Base-by-base conservation (phyloP, 2,113 vertebrate species). In the Chroicocephalus ridibundus region DNA sequence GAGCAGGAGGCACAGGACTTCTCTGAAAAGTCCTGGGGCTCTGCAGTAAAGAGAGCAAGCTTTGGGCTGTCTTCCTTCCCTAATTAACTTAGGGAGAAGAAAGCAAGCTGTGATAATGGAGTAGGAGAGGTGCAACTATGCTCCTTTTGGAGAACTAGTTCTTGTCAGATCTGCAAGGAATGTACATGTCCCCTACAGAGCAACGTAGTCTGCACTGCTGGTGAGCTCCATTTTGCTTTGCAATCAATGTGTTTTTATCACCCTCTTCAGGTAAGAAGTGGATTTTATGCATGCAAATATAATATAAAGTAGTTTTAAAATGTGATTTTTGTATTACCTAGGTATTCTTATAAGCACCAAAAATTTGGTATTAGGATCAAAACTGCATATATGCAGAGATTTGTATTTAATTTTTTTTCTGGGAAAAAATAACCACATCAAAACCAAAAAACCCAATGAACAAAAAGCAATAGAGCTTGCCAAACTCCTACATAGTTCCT, bases 111-210 rank as follows among this genome's bases (percentile, higher is more conserved):
- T 0, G 2, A 36, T 68, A 58, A 36, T 25, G 8, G 38, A 69
- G 15, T 14, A 27, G 29, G 15, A 90, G 32, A 54, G 16, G 9
- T 11, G 19, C 6, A 40, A 8, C 11, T 15, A 14, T 36, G 25
- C 21, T 62, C 3, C 13, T 87, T 34, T 34, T 64, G 47, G 61
- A 90, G 61, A 70, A 36, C 22, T 27, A 52, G 46, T 6, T 27
- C 31, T 36, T 42, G 5, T 66, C 22, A 72, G 64, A 42, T 27
- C 64, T 70, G 26, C 34, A 61, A 36, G 36, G 25, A 84, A 4
- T 2, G 2, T 21, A 3, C 9, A 2, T 0, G 0, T 58, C 14
- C 9, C 21, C 19, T 75, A 22, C 21, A 21, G 36, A 61, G 51
- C 5, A 15, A 31, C 1, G 5, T 2, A 5, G 6, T 11, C 51